phyloP scores from a whole-genome alignment of 92 coral and sea anemone species.

The Umimayanthus chanpuru region DNA sequence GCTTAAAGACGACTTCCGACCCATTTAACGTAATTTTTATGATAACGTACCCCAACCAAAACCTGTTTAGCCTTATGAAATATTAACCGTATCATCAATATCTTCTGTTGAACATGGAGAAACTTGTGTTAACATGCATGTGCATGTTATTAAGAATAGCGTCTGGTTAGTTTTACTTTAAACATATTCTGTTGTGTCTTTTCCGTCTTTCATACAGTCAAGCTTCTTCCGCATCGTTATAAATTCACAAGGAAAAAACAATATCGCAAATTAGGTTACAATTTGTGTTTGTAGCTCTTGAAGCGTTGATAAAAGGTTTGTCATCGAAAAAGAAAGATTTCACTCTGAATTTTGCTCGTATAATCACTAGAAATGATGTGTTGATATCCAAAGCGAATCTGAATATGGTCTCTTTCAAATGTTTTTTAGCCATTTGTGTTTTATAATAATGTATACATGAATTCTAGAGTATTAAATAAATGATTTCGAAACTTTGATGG shows the following conservation, averaged over 20 bases:
- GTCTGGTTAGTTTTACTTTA: neutral
- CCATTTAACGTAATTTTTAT: neutral
- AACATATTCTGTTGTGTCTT: neutral
- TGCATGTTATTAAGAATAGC: neutral
- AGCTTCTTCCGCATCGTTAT: neutral
- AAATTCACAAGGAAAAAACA: neutral
- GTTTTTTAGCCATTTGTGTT: neutral
- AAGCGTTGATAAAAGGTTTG: neutral
- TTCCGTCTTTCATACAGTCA: neutral
- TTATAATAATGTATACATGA: too few species aligned
- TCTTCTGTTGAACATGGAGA: neutral
- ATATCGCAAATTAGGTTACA: too few species aligned
- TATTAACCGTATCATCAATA: neutral
- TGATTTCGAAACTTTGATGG: too few species aligned
- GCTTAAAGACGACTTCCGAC: neutral
- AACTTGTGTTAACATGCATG: neutral
- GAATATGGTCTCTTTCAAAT: neutral
- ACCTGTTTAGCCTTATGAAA: neutral
- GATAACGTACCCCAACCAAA: neutral
- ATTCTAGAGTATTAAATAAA: too few species aligned
- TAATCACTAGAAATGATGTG: too few species aligned
- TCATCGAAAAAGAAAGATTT: neutral
- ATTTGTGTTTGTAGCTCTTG: neutral
- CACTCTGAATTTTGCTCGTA: neutral
- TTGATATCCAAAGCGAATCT: neutral